Percentiles rank a stretch among this genome's conserved stretches.
phyloP scores from a whole-genome alignment of 30 jellyfish, hydroid and myxozoan species.

The Turritopsis dohrnii region DNA sequence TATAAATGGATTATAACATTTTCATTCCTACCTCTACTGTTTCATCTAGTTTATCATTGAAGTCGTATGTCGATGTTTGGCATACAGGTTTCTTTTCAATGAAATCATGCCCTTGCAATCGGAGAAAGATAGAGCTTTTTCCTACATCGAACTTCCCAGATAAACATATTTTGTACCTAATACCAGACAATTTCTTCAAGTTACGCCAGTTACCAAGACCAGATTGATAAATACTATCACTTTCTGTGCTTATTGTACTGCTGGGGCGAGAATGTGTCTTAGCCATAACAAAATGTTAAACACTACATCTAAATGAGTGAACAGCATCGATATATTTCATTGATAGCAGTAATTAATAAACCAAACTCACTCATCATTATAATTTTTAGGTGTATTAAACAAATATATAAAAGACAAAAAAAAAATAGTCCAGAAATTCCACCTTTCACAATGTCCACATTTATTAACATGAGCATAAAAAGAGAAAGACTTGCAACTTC shows the following conservation, averaged over 20 bases:
- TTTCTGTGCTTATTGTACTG: conserved; percentile 17
- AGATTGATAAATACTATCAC: conserved; percentile 3
- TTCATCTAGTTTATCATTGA: conserved; percentile 22
- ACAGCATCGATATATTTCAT: too few relatives aligned
- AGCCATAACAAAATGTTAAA: too few relatives aligned
- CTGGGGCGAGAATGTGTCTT: conserved; percentile 31
- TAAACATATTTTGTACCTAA: conserved; percentile 33
- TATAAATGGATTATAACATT: too few relatives aligned
- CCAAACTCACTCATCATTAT: too few relatives aligned
- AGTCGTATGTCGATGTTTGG: conserved; percentile 20
- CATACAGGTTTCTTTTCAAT: conserved; percentile 19
- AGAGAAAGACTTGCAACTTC: too few relatives aligned
- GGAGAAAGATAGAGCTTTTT: conserved; percentile 22
- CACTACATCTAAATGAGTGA: too few relatives aligned
- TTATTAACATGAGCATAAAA: too few relatives aligned
- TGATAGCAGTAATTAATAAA: too few relatives aligned
- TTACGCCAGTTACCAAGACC: conserved; percentile 36
- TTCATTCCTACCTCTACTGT: conserved; percentile 12
- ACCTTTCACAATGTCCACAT: too few relatives aligned
- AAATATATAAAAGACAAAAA: too few relatives aligned
- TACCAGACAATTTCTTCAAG: conserved; percentile 22
- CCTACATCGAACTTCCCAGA: conserved; percentile 32
- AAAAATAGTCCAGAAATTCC: too few relatives aligned
- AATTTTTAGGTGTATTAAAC: too few relatives aligned
- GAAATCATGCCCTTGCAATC: conserved; percentile 28